Conservation (phyloP, 2,797 vertebrate species). For the Pampus argenteus region DNA sequence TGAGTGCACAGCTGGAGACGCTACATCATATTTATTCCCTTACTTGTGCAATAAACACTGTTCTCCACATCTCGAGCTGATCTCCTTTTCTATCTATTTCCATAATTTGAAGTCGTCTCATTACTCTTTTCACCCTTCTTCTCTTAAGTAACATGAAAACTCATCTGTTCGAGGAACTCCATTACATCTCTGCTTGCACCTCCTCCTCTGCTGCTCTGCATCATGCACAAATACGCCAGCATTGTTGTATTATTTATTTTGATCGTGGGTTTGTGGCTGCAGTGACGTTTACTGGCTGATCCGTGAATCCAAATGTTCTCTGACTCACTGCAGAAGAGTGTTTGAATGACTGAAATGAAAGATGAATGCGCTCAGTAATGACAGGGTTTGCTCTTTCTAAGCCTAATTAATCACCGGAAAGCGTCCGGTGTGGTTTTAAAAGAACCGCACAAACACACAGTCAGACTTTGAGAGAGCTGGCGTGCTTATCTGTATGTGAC, state of each 20-base stretch:
- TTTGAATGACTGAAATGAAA: constrained; percentile 48
- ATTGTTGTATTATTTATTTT: neutral
- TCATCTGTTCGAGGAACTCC: constrained; percentile 25
- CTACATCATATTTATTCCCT: constrained; percentile 75
- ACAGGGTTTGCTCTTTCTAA: constrained; percentile 59
- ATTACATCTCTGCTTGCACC: constrained; percentile 5
- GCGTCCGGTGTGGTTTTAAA: constrained; percentile 43
- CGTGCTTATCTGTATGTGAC: constrained; percentile 68
- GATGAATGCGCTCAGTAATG: constrained; percentile 54
- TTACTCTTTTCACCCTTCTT: constrained; percentile 28
- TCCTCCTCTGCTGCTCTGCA: neutral
- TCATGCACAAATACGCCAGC: neutral
- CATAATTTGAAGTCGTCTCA: constrained; percentile 48
- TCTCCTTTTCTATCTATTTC: constrained; percentile 11
- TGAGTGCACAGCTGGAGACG: constrained; percentile 73
- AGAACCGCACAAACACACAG: constrained; percentile 57
- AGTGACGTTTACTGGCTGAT: constrained; percentile 36
- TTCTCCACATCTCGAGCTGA: constrained; percentile 28
- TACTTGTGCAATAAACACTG: constrained; percentile 62
- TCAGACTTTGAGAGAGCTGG: constrained; percentile 41
- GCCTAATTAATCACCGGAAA: constrained; percentile 69
- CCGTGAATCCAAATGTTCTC: constrained; percentile 25
- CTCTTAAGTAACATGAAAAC: constrained; percentile 40
- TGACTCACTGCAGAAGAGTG: constrained; percentile 35
- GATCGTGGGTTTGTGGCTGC: neutral